Percentiles rank a stretch among this genome's conserved stretches.
Evolutionary conservation across 2,888 invertebrate species (phyloP).

Genomic region (Trichacis sp.): DNA sequence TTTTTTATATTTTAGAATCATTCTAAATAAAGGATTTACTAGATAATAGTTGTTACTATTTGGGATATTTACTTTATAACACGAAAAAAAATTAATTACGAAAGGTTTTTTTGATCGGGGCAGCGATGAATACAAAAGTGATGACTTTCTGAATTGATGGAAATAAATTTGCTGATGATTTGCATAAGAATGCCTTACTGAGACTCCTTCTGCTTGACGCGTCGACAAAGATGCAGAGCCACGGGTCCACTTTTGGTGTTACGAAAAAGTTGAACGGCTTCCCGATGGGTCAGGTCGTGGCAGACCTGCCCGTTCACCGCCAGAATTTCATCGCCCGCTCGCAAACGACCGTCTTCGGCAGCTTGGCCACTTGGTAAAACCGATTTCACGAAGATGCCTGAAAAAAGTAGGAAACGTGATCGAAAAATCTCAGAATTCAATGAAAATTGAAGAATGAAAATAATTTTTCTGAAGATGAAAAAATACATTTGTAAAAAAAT

Average conservation of each 20-base stretch:
- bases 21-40: too few relatives aligned
- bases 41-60: too few relatives aligned
- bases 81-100: too few relatives aligned
- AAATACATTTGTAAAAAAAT: too few relatives aligned
- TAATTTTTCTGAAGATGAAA: too few relatives aligned
- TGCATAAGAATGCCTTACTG: constrained; percentile 60
- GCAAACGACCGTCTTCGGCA: constrained; percentile 84
- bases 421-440: too few relatives aligned
- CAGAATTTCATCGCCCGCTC: constrained; percentile 86
- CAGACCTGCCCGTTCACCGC: constrained; percentile 85
- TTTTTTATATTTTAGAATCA: too few relatives aligned
- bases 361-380: constrained; percentile 87
- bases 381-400: constrained; percentile 85
- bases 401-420: constrained; percentile 14
- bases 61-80: too few relatives aligned
- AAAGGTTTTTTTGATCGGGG: too few relatives aligned
- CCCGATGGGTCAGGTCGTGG: constrained; percentile 83
- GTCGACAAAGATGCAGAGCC: constrained; percentile 79
- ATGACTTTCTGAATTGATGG: too few relatives aligned
- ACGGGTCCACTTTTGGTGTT: constrained; percentile 83
- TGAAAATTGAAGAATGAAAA: too few relatives aligned
- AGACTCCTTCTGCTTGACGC: constrained; percentile 68
- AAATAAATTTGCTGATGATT: neutral
- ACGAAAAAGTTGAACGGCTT: constrained; percentile 85
- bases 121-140: too few relatives aligned